phyloP scores from a whole-genome alignment of 92 coral and sea anemone species.

The Isaurus tuberculatus region DNA sequence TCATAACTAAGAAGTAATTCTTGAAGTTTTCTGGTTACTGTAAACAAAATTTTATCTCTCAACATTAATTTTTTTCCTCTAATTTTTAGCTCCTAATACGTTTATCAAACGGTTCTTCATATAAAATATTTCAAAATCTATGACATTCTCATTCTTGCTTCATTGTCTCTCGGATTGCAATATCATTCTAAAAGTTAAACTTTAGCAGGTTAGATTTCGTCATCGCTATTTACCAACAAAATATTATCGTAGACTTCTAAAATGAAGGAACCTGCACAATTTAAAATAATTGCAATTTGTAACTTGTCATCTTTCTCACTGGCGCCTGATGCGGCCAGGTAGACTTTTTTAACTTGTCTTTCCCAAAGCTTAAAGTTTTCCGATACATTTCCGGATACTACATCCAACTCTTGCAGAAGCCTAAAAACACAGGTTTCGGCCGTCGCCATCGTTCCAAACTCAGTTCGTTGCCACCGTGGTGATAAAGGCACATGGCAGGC shows the following conservation, averaged over 20 bases:
- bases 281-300: conserved; percentile 59
- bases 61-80: conserved; percentile 62
- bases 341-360: conserved; percentile 59
- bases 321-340: conserved; percentile 56
- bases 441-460: conserved; percentile 8
- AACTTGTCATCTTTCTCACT: conserved; percentile 44
- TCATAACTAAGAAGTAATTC: conserved; percentile 48
- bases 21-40: conserved; percentile 60
- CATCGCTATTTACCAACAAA: conserved; percentile 37
- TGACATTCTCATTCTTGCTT: conserved; percentile 38
- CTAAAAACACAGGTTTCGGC: conserved; percentile 4
- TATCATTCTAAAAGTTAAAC: conserved; percentile 57
- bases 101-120: conserved; percentile 58
- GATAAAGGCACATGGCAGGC: too few species aligned
- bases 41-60: conserved; percentile 66
- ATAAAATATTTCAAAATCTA: conserved; percentile 57
- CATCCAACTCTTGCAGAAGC: conserved; percentile 3
- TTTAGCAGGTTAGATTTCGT: conserved; percentile 55
- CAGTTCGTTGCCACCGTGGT: conserved; percentile 10
- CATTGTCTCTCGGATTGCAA: conserved; percentile 63
- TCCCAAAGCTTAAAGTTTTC: conserved; percentile 54
- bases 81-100: conserved; percentile 50
- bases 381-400: conserved; percentile 47
- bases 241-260: conserved; percentile 59
- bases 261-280: conserved; percentile 68